Percentiles rank a stretch among this genome's conserved stretches.
phyloP scores from a whole-genome alignment of 2,888 invertebrate species.

The Eubasilissa splendida region DNA sequence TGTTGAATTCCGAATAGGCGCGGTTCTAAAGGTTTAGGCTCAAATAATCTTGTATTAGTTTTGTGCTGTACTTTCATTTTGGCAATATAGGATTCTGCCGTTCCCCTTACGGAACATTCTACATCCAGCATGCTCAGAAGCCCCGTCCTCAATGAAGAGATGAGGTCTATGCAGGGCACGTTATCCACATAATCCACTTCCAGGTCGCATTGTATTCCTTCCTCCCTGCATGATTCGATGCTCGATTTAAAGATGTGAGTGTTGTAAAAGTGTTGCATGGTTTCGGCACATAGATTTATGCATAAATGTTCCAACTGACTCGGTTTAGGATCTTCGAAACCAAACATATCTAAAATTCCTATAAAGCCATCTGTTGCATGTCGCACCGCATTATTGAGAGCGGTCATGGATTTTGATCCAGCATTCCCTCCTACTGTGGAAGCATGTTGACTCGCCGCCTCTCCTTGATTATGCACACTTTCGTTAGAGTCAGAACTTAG shows the following conservation, averaged over 20 bases:
- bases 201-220: conserved; percentile 90
- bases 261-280: conserved; percentile 98
- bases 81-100: conserved; percentile 85
- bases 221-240: conserved; percentile 94
- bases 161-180: conserved; percentile 95
- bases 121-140: conserved; percentile 93
- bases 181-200: conserved; percentile 96
- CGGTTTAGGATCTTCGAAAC: conserved; percentile 93
- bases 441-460: conserved; percentile 88
- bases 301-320: conserved; percentile 94
- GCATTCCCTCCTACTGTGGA: conserved; percentile 86
- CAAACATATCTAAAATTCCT: conserved; percentile 97
- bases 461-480: conserved; percentile 90
- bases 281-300: conserved; percentile 96
- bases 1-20: conserved; percentile 92
- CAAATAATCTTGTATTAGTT: conserved; percentile 86
- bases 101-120: conserved; percentile 89
- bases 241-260: conserved; percentile 96
- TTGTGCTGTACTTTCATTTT: conserved; percentile 87
- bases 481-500: conserved; percentile 94
- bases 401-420: conserved; percentile 93
- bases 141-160: conserved; percentile 93
- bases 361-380: conserved; percentile 97
- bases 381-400: conserved; percentile 91
- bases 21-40: conserved; percentile 84